Percentiles rank a stretch among this genome's conserved stretches.
Conservation (phyloP, 2,888 invertebrate genomes). For the Stomorhina lunata region DNA sequence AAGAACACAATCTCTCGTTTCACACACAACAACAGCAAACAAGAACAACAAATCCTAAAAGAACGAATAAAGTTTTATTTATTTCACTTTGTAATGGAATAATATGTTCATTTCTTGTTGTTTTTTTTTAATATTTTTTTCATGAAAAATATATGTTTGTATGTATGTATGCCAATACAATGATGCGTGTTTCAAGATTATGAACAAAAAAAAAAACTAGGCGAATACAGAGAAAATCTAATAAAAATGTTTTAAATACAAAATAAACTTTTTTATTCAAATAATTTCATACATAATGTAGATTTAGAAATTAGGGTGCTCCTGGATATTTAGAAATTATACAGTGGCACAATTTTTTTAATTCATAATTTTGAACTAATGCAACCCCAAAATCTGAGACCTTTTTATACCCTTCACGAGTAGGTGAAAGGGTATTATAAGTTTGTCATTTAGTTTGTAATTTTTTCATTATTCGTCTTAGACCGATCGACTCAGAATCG, state of each 20-base stretch:
- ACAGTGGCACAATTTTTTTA: too few species aligned
- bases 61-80: constrained; percentile 57
- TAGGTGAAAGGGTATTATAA: too few species aligned
- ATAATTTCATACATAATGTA: not conserved
- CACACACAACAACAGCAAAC: not conserved
- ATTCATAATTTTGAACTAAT: too few species aligned
- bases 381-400: too few species aligned
- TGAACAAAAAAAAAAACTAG: constrained; percentile 14
- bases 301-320: too few species aligned
- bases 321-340: too few species aligned
- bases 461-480: too few species aligned
- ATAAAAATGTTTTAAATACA: constrained; percentile 39
- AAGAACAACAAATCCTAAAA: constrained; percentile 29
- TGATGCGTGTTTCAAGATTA: constrained; percentile 60
- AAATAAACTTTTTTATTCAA: not conserved
- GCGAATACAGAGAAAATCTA: constrained; percentile 25
- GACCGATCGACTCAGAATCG: too few species aligned
- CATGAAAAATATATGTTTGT: not conserved
- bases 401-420: too few species aligned
- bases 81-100: constrained; percentile 57
- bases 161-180: constrained; percentile 24
- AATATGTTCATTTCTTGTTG: constrained; percentile 48
- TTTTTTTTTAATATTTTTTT: not conserved
- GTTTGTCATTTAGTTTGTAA: too few species aligned
- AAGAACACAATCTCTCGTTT: not conserved